Conservation (phyloP, 2,888 invertebrate genomes). For the Hanleya hanleyi region DNA sequence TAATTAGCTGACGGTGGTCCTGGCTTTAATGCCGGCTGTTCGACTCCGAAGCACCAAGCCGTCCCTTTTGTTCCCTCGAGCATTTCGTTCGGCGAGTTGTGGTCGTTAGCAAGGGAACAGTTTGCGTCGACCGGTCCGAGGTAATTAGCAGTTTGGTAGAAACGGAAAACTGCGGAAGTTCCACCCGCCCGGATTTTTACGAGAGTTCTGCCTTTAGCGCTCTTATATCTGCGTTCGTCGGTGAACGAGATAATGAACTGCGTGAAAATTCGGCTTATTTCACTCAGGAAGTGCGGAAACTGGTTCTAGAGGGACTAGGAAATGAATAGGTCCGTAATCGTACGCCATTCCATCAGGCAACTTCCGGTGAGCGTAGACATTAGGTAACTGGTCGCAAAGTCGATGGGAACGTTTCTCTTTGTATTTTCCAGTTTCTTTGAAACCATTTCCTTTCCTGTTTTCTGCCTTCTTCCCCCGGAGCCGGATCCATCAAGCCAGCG, state of each 20-base stretch:
- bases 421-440: no score
- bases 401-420: no score
- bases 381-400: no score
- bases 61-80: no score
- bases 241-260: not conserved
- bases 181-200: not conserved
- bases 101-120: no score
- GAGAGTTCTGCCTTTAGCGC: not conserved
- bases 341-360: not conserved
- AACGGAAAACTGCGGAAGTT: not conserved
- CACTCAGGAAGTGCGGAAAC: not conserved
- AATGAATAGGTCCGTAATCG: slow-evolving; percentile 6
- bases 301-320: not conserved
- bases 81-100: no score
- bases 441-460: no score
- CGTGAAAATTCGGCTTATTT: not conserved
- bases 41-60: no score
- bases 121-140: not conserved
- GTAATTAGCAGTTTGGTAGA: not conserved
- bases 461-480: no score
- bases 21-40: no score
- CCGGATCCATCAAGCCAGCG: no score
- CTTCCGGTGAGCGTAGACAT: not conserved
- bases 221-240: not conserved
- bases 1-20: no score